A percentile compares a stretch with the other conserved stretches of the same genome.
These are phyloP conservation scores for Globodera rostochiensis DNA, from an alignment of 1,140 invertebrate genomes.

Conservation along the genomic window DNA sequence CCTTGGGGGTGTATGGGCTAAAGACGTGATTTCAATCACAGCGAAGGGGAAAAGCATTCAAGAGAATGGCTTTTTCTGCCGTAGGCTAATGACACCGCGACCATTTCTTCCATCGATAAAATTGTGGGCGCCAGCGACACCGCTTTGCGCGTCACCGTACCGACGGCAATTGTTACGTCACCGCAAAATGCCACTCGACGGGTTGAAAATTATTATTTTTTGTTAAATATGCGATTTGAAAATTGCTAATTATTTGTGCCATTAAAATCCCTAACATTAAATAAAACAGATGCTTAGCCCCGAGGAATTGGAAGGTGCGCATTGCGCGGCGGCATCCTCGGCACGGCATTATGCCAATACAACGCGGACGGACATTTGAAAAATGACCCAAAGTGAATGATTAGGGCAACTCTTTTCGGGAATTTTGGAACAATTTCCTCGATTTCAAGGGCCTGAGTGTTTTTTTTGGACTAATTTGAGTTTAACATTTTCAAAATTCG, in stretches of 20 bases:
- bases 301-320: constrained; percentile 35
- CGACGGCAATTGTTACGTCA: background rate
- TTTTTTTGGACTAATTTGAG: background rate
- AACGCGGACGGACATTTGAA: constrained; percentile 13
- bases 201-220: background rate
- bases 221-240: background rate
- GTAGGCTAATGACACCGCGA: too few species aligned
- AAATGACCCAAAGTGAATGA: background rate
- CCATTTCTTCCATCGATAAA: background rate
- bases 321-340: constrained; percentile 38
- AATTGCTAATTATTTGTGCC: background rate
- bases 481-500: background rate
- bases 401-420: background rate
- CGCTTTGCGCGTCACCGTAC: background rate
- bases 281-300: constrained; percentile 22
- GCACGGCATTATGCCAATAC: constrained; percentile 21
- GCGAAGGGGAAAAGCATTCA: too few species aligned
- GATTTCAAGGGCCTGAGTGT: background rate
- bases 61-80: too few species aligned
- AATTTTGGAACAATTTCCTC: background rate
- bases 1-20: too few species aligned
- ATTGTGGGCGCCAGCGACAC: background rate
- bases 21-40: too few species aligned
- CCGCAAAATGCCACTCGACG: background rate
- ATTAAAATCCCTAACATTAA: background rate